Evolutionary conservation across 2,888 invertebrate species (phyloP).

Genomic region (Aspidapion aeneum): DNA sequence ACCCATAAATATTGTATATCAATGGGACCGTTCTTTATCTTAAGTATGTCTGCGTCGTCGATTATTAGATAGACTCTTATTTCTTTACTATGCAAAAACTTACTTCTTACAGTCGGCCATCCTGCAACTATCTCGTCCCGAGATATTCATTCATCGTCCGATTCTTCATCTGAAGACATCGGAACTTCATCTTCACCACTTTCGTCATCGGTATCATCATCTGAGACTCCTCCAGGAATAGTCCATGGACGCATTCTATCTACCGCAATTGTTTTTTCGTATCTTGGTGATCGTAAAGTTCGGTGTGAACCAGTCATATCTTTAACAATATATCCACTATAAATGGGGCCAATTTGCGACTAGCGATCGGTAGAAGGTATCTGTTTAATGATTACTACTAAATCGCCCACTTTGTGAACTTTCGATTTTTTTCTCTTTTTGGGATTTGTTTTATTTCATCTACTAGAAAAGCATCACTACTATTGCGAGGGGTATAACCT

Average conservation of each 20-base stretch:
- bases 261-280: conserved; percentile 22
- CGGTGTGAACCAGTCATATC: conserved; percentile 19
- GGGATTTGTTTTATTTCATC: conserved; percentile 18
- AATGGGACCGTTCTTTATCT: no score
- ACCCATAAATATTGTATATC: no score
- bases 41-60: no score
- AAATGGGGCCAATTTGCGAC: conserved; percentile 19
- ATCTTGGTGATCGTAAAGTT: conserved; percentile 13
- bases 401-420: conserved; percentile 22
- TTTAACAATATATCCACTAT: conserved; percentile 20
- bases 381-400: conserved; percentile 21
- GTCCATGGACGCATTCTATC: conserved; percentile 21
- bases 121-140: conserved; percentile 17
- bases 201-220: conserved; percentile 17
- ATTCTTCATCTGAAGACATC: conserved; percentile 3
- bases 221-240: conserved; percentile 18
- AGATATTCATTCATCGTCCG: neutral
- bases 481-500: conserved; percentile 19
- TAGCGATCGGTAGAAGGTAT: conserved; percentile 11
- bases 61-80: no score
- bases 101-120: conserved; percentile 18
- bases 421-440: conserved; percentile 17
- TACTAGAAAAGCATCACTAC: conserved; percentile 14
- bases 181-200: conserved; percentile 19
- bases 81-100: no score